These are phyloP conservation scores for Toxotes lorentzi DNA, from an alignment of 2,797 vertebrate species.

Conservation along the genomic window DNA sequence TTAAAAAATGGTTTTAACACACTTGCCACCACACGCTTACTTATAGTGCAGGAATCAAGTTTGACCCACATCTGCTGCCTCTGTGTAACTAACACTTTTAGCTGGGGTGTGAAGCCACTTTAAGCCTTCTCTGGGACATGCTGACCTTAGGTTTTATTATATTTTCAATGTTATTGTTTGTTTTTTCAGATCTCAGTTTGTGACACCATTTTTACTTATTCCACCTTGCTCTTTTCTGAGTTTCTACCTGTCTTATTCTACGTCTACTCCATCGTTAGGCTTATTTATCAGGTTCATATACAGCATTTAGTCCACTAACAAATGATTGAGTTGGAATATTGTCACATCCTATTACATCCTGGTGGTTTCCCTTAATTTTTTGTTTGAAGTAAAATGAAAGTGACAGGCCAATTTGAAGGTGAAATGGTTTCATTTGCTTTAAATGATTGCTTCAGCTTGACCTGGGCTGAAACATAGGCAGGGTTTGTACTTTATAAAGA, in stretches of 20 bases:
- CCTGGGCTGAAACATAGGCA: background rate
- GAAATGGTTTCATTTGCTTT: constrained; percentile 35
- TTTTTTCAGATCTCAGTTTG: background rate
- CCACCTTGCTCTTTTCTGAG: background rate
- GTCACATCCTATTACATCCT: constrained; percentile 16
- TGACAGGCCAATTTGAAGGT: constrained; percentile 41
- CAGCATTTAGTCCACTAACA: background rate
- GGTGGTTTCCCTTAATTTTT: constrained; percentile 25
- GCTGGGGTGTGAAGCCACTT: constrained; percentile 16
- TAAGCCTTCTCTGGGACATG: background rate
- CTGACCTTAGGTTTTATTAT: background rate
- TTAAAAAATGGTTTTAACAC: constrained; percentile 6
- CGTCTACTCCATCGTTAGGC: background rate
- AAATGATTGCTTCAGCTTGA: constrained; percentile 22
- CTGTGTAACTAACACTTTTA: constrained; percentile 1
- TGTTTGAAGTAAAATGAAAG: constrained; percentile 38
- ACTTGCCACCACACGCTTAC: background rate
- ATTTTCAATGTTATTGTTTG: background rate
- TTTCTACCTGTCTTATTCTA: background rate
- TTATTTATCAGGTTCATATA: background rate
- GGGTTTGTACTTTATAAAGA: constrained; percentile 37
- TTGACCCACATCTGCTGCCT: constrained; percentile 30
- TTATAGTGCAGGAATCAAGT: constrained; percentile 4
- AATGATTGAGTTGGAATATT: constrained; percentile 9
- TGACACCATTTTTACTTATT: background rate